Percentiles rank a stretch among this genome's conserved stretches.
These are phyloP conservation scores for Rhamnusium bicolor DNA, from an alignment of 2,888 invertebrate genomes.

Conservation along the genomic window DNA sequence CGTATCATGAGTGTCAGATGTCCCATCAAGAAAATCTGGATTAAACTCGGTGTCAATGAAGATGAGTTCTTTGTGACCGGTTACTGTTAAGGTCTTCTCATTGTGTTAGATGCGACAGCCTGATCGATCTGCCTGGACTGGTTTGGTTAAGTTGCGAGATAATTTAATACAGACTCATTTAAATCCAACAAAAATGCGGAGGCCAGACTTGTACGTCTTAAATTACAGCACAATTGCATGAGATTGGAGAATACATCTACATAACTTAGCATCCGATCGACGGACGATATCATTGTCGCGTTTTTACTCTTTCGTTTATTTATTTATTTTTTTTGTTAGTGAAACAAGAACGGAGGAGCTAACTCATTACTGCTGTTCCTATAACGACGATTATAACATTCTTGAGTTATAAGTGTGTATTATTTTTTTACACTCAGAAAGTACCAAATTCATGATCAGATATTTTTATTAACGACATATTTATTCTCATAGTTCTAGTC, in stretches of 20 bases:
- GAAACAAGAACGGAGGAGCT: background rate
- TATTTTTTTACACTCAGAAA: no score
- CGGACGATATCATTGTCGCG: slow-evolving; percentile 44
- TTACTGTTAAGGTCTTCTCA: slow-evolving; percentile 56
- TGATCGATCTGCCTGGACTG: slow-evolving; percentile 66
- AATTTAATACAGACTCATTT: slow-evolving; percentile 69
- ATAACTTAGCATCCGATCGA: slow-evolving; percentile 68
- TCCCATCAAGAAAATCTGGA: slow-evolving; percentile 13
- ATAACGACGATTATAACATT: background rate
- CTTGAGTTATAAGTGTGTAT: no score
- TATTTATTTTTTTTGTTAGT: background rate
- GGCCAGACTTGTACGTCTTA: slow-evolving; percentile 67
- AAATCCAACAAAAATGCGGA: slow-evolving; percentile 68
- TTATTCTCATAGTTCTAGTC: no score
- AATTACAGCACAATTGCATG: slow-evolving; percentile 71
- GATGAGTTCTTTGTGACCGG: slow-evolving; percentile 50
- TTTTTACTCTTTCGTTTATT: slow-evolving; percentile 24
- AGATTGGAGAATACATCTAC: slow-evolving; percentile 71
- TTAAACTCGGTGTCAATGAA: slow-evolving; percentile 45
- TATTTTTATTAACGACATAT: no score
- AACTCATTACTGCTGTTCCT: background rate
- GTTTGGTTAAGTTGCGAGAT: slow-evolving; percentile 65
- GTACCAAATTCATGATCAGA: no score
- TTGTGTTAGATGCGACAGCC: slow-evolving; percentile 63
- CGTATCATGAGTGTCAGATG: slow-evolving; percentile 24